Evolutionary conservation across 2,113 vertebrate genomes (phyloP).

Genomic region (Hassar affinis): DNA sequence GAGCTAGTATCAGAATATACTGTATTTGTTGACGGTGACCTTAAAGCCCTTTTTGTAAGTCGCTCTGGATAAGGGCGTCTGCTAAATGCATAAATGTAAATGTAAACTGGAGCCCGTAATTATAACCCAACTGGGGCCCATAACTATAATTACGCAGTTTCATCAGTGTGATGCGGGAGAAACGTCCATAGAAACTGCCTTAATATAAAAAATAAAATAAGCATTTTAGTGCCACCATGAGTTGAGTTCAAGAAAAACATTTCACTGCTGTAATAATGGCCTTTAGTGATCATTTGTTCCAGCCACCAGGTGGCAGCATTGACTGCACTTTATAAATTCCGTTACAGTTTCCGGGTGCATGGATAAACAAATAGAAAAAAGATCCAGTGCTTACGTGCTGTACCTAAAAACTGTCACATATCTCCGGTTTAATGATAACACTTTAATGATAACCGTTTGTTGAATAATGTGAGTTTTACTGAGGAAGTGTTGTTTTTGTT

Average conservation of each 20-base stretch:
- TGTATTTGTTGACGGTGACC: too few relatives aligned
- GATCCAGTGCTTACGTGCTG: background rate
- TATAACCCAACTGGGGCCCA: too few relatives aligned
- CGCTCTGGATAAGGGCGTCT: too few relatives aligned
- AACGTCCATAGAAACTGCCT: too few relatives aligned
- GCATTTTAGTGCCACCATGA: background rate
- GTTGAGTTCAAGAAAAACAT: conserved; percentile 5
- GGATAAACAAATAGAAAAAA: background rate
- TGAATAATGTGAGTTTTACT: background rate
- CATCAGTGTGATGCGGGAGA: too few relatives aligned
- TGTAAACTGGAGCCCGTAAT: too few relatives aligned
- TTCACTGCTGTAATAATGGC: background rate
- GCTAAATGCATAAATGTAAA: too few relatives aligned
- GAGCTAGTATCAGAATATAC: too few relatives aligned
- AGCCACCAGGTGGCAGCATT: conserved; percentile 24
- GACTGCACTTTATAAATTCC: too few relatives aligned
- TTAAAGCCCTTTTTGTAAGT: too few relatives aligned
- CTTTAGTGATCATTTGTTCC: background rate
- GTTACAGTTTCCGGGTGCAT: too few relatives aligned
- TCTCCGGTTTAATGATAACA: background rate
- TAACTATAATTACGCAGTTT: too few relatives aligned
- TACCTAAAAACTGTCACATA: background rate
- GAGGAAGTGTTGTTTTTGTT: background rate
- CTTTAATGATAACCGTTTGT: background rate
- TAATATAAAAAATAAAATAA: background rate